Percentiles rank a stretch among this genome's conserved stretches.
These are phyloP conservation scores for Diaphora mendica DNA, from an alignment of 2,888 invertebrate species.

Conservation along the genomic window DNA sequence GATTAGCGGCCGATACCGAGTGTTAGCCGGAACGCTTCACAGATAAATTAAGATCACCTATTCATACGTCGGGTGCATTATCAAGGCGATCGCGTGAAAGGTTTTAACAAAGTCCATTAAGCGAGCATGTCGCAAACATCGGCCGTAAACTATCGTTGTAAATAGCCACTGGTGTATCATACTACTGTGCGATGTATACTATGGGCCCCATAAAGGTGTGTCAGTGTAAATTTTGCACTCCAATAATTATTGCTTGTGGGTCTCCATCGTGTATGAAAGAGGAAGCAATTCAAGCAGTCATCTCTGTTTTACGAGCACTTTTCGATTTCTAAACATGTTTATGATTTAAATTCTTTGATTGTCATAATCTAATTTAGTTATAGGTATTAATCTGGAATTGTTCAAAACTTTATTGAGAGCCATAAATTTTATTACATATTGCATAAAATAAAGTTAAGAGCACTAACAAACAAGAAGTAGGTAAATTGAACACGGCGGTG, in stretches of 20 bases:
- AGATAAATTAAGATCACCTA: constrained; percentile 84
- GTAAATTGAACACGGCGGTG: background rate
- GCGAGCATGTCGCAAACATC: constrained; percentile 73
- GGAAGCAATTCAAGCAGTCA: constrained; percentile 75
- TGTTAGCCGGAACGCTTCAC: constrained; percentile 79
- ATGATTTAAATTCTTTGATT: constrained; percentile 61
- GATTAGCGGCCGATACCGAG: constrained; percentile 75
- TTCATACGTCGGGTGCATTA: constrained; percentile 80
- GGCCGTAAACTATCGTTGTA: constrained; percentile 70
- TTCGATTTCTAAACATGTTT: constrained; percentile 74
- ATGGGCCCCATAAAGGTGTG: constrained; percentile 69
- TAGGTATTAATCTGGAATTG: constrained; percentile 40
- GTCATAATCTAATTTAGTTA: constrained; percentile 56
- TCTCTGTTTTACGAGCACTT: constrained; percentile 72
- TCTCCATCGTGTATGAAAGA: constrained; percentile 64
- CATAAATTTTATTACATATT: constrained; percentile 28
- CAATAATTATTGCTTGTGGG: constrained; percentile 72
- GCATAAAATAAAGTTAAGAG: constrained; percentile 19
- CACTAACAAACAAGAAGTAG: background rate
- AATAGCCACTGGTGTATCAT: constrained; percentile 56
- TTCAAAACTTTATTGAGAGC: constrained; percentile 29
- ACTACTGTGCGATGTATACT: constrained; percentile 38
- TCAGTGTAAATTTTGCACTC: constrained; percentile 78
- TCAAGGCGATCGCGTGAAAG: constrained; percentile 75
- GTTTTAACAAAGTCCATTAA: constrained; percentile 78